Percentiles rank a stretch among this genome's conserved stretches.
phyloP scores from a whole-genome alignment of 2,113 vertebrate genomes.

The Athene cunicularia region DNA sequence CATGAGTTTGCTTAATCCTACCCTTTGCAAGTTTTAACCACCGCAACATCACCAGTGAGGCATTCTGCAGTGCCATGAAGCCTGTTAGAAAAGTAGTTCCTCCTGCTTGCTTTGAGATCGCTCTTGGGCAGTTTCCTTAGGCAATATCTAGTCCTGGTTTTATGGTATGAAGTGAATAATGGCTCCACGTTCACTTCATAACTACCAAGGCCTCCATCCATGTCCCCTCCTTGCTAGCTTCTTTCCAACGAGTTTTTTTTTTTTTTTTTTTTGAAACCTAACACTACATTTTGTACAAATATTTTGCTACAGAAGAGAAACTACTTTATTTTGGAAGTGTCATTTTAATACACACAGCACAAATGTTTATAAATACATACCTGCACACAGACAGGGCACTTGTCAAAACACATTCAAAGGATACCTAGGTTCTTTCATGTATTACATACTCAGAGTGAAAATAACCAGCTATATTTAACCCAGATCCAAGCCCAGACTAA shows the following conservation, averaged over 20 bases:
- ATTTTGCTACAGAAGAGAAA: background rate
- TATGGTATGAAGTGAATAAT: background rate
- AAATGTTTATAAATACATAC: slow-evolving; percentile 63
- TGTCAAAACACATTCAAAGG: slow-evolving; percentile 67
- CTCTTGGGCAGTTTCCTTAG: background rate
- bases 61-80: background rate
- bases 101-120: background rate
- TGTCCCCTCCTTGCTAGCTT: background rate
- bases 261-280: background rate
- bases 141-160: background rate
- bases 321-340: background rate
- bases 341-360: background rate
- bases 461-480: slow-evolving; percentile 70
- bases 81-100: background rate
- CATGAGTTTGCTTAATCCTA: background rate
- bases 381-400: slow-evolving; percentile 12
- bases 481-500: slow-evolving; percentile 34
- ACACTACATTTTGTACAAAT: background rate
- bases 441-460: slow-evolving; percentile 40
- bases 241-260: background rate
- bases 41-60: rapidly evolving
- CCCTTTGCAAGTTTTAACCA: background rate
- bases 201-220: background rate
- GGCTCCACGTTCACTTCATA: background rate
- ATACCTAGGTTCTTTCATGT: slow-evolving; percentile 59